Base-by-base conservation (phyloP, 2,113 vertebrate species). In the Petrocephalus microphthalmus region DNA sequence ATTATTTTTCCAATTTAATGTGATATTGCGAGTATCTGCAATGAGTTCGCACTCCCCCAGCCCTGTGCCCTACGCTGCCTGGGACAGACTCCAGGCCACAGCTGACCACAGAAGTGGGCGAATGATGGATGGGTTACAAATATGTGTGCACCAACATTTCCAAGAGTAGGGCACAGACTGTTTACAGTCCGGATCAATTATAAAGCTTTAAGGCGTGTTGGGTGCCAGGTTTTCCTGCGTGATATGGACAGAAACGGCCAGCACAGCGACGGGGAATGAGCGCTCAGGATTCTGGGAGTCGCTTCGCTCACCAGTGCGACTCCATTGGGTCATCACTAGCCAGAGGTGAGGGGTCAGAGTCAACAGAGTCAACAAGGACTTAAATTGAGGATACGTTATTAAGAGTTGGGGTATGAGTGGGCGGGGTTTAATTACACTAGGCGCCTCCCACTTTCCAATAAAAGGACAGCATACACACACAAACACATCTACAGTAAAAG, bases 351-450 rank as follows among this genome's bases (percentile, higher is more conserved):
- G 92, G 85, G 92, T 64, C 90, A 42, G n/a, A n/a, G n/a, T n/a
- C n/a, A 94, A 93, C 91, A 90, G 6, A 64, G 87, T 89, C 88
- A 89, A 90, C 64, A 71, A 86, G 88, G 88, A 89, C 84, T 92
- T 92, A 91, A 91, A 92, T 91, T 93, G 89, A 89, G 89, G 89
- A 91, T 92, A 89, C 91, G 89, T 87, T 90, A 92, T 91, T 93
- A 92, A 84, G 89, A 7, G 7, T 25, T 88, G 60, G 54, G 19
- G 88, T 87, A 56, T 89, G 90, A 91, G 88, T 90, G 89, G 57
- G 86, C 42, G 15, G 49, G 53, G 33, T 87, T 84, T 74, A 88
- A 82, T 84, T 82, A 88, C 52, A 54, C 74, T 74, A 85, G 60
- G 84, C 52, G 83, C 47, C 1, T 84, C 87, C 83, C 92, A 89